phyloP scores from a whole-genome alignment of 2,797 vertebrate species.

The Acridotheres tristis region DNA sequence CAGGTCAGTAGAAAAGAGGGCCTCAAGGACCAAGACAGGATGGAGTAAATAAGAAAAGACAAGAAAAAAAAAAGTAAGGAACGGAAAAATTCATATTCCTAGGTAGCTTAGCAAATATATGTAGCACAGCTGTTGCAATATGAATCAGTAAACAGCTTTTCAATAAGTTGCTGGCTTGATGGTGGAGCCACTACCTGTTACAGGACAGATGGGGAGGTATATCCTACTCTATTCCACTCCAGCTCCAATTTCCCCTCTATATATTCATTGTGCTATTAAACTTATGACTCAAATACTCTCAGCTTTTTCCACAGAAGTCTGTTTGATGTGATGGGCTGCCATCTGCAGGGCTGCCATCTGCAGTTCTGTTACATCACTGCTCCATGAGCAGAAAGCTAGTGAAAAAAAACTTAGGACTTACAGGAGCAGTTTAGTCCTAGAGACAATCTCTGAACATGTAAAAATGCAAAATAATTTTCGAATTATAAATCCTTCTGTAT shows the following conservation, averaged over 20 bases:
- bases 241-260: background rate
- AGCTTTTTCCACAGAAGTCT: background rate
- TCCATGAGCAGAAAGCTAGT: background rate
- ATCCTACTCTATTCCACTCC: background rate
- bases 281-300: background rate
- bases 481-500: background rate
- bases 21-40: background rate
- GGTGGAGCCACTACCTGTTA: background rate
- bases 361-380: conserved; percentile 44
- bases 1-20: background rate
- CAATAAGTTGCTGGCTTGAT: background rate
- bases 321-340: conserved; percentile 60
- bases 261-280: background rate
- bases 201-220: background rate
- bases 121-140: background rate
- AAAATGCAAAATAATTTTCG: background rate
- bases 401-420: background rate
- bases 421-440: background rate
- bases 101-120: background rate
- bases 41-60: background rate
- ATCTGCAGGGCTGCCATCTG: conserved; percentile 70
- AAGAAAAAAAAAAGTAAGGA: background rate
- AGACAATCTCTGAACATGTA: background rate
- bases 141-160: background rate
- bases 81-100: background rate